These are phyloP conservation scores for Drosophila fuyamai DNA, from an alignment of 1,140 invertebrate genomes.

Conservation along the genomic window DNA sequence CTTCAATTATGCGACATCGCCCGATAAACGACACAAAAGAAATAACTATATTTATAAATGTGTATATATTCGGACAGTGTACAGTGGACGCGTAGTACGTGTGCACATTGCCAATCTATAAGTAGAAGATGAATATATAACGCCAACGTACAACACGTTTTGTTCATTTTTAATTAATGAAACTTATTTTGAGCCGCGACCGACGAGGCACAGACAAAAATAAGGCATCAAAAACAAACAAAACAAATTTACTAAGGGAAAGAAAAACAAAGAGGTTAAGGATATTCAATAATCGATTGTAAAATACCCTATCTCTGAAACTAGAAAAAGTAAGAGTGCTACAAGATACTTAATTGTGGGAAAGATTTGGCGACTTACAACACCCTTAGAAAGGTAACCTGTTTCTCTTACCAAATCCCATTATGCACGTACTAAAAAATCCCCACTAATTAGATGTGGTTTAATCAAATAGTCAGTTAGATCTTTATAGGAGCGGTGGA, in stretches of 20 bases:
- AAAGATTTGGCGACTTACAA: neutral
- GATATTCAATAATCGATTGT: neutral
- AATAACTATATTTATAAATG: conserved; percentile 42
- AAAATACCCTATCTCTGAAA: conserved; percentile 8
- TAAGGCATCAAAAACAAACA: conserved; percentile 40
- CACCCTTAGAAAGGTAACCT: neutral
- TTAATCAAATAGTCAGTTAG: neutral
- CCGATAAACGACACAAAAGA: conserved; percentile 38
- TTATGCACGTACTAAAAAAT: neutral
- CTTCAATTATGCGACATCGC: conserved; percentile 43
- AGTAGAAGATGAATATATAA: conserved; percentile 46
- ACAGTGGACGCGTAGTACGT: conserved; percentile 34
- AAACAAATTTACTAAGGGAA: conserved; percentile 26
- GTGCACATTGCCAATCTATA: conserved; percentile 58
- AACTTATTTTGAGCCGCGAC: conserved; percentile 61
- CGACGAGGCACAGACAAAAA: conserved; percentile 53
- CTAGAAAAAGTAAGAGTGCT: neutral
- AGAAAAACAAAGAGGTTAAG: conserved; percentile 8
- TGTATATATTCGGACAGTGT: conserved; percentile 10
- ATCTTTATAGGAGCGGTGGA: too few species aligned
- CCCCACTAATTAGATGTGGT: neutral
- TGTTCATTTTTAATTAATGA: conserved; percentile 79
- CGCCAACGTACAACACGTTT: conserved; percentile 65
- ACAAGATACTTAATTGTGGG: neutral
- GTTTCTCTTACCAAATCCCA: too few species aligned